Evolutionary conservation across 2,113 vertebrate genomes (phyloP).

Genomic region (Scophthalmus maximus): DNA sequence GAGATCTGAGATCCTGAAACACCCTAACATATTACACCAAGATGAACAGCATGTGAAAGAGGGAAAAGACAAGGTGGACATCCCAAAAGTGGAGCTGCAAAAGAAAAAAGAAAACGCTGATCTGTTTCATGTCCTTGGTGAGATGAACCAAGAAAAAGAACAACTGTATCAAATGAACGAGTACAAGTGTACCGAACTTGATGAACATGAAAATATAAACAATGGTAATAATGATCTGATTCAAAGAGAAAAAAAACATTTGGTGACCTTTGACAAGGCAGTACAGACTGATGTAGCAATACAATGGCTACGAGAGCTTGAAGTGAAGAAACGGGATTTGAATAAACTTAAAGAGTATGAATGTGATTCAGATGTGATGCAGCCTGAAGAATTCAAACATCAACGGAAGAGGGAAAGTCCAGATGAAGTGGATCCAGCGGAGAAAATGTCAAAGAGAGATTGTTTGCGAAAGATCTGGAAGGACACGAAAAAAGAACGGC

Average conservation of each 20-base stretch:
- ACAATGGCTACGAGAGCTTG: background rate
- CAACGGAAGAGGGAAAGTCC: background rate
- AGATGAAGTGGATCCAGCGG: background rate
- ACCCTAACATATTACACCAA: background rate
- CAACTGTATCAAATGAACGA: conserved; percentile 15
- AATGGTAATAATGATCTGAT: background rate
- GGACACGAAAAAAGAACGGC: conserved; percentile 45
- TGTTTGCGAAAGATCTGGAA: conserved; percentile 54
- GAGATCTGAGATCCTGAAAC: conserved; percentile 10
- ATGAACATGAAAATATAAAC: conserved; percentile 6
- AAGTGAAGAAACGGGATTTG: background rate
- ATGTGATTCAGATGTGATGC: background rate
- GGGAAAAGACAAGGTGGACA: background rate
- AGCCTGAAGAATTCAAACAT: conserved; percentile 9
- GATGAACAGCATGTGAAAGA: background rate
- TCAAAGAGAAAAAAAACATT: background rate
- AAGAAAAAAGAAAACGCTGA: background rate
- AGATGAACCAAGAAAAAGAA: conserved; percentile 11
- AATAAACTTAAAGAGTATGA: background rate
- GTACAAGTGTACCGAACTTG: conserved; percentile 8
- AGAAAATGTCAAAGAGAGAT: conserved; percentile 13
- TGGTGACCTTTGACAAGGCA: conserved; percentile 1
- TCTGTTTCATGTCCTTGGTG: conserved; percentile 2
- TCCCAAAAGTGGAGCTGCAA: background rate
- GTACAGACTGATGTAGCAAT: conserved; percentile 31